Base-by-base conservation (phyloP, 2,888 invertebrate genomes). In the Stegana nigrithorax region DNA sequence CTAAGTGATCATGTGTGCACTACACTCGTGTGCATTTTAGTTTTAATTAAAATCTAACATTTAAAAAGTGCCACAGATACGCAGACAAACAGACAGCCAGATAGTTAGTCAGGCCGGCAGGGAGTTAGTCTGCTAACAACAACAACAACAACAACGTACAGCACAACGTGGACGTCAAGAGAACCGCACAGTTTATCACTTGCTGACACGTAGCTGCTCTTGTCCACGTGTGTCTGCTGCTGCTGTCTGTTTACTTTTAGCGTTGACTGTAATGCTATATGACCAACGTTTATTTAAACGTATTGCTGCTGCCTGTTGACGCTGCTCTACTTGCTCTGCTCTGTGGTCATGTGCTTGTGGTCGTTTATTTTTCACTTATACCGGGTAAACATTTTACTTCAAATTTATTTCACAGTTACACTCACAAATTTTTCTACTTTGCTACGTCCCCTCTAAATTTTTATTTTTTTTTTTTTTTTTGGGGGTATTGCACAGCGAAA, bases 301-400 rank as follows among this genome's bases (percentile, higher is more conserved):
- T 14, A 36, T 36, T 36, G 36, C 36, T 36, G 10, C 10, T 4
- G 10, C 36, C 14, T 10, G n/a, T 36, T 10, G 36, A n/a, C 10
- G 36, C 36, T 36, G 10, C 36, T 14, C 14, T 36, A n/a, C 10
- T 17, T 26, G 55, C 14, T 14, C 14, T 51, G 26, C 4, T 36
- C 14, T 36, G 42, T 27, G 55, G 55, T 60, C 26, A 25, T 55
- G 42, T 47, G 10, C 29, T 27, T 29, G 32, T 59, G 55, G 56
- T 56, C 63, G 45, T 60, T 60, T 58, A 60, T 42, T 60, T 64
- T 64, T 36, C 57, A 57, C 60, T 64, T 64, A 61, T 45, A 45
- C 25, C 32, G 47, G 47, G 47, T 47, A 47, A 47, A 47, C 25
- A 47, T 21, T 47, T 47, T 21, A 23, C 25, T 47, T 47, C n/a